A percentile compares a stretch with the other conserved stretches of the same genome.
These are phyloP conservation scores for Bufo gargarizans DNA, from an alignment of 2,113 vertebrate species.

Conservation along the genomic window DNA sequence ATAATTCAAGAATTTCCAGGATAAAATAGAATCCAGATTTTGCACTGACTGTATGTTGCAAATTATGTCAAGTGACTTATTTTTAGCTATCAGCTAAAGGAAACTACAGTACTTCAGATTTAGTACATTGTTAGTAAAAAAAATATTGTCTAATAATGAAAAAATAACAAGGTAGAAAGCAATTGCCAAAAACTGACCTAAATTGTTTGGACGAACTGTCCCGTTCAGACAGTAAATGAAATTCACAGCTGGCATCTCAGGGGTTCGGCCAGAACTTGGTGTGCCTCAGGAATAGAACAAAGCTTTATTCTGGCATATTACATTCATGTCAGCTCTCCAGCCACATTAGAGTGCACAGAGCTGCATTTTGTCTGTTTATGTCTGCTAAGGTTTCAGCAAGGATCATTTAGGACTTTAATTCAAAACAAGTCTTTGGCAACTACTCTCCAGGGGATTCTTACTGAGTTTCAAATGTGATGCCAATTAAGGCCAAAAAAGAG, in stretches of 20 bases:
- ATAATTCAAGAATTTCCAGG: not conserved
- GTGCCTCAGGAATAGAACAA: constrained; percentile 9
- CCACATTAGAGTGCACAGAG: constrained; percentile 15
- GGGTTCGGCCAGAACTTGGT: constrained; percentile 2
- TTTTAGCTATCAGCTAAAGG: not conserved
- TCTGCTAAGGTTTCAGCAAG: constrained; percentile 32
- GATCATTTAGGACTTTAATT: constrained; percentile 28
- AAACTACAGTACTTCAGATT: not conserved
- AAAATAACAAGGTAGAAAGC: not conserved
- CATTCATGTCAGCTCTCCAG: constrained; percentile 33
- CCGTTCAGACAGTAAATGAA: not conserved
- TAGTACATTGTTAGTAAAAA: not conserved
- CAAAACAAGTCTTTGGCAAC: constrained; percentile 22
- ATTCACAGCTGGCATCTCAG: constrained; percentile 5
- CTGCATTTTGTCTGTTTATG: constrained; percentile 19
- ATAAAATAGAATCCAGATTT: not conserved
- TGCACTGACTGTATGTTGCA: not conserved
- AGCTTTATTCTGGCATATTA: constrained; percentile 4
- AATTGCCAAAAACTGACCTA: constrained; percentile 17
- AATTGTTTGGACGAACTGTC: not conserved
- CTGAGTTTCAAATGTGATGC: constrained; percentile 21
- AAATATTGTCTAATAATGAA: not conserved
- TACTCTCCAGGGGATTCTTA: constrained; percentile 10
- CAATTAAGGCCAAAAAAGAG: constrained; percentile 7
- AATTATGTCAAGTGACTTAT: not conserved